Conservation (phyloP, 2,113 vertebrate species). For the Leucoraja erinaceus region DNA sequence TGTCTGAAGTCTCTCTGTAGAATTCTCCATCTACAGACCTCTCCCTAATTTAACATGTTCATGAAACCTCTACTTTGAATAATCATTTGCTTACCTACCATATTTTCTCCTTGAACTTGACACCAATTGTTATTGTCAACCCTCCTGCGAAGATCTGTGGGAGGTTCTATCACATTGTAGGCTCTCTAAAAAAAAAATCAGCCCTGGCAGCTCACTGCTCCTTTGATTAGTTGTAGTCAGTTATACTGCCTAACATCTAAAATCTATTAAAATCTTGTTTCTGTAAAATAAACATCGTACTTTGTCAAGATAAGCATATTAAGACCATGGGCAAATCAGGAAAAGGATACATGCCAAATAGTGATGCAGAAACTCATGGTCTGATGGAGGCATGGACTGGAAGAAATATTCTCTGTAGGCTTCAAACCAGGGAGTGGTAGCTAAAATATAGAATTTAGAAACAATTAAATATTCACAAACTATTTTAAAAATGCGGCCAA, state of each 20-base stretch:
- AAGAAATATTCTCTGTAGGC: conserved; percentile 91
- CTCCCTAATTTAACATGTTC: not conserved
- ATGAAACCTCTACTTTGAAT: not conserved
- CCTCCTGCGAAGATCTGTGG: not conserved
- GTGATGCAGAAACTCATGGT: conserved; percentile 95
- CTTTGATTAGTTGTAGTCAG: not conserved
- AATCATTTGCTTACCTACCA: not conserved
- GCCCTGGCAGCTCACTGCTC: no score
- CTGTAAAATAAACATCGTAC: not conserved
- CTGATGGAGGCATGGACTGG: conserved; percentile 85
- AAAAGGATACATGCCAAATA: conserved; percentile 98
- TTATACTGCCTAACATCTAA: not conserved
- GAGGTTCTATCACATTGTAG: not conserved
- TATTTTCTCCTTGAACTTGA: not conserved
- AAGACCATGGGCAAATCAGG: not conserved
- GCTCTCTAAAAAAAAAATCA: not conserved
- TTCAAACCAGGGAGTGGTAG: conserved; percentile 96
- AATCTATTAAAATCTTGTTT: not conserved
- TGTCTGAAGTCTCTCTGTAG: not conserved
- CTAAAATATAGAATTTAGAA: conserved; percentile 53
- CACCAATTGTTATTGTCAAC: not conserved
- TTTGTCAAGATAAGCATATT: not conserved
- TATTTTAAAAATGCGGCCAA: not conserved
- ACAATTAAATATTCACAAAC: conserved; percentile 41
- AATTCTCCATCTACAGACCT: no score